phyloP scores from a whole-genome alignment of 2,113 vertebrate species.

The Eclectus roratus region DNA sequence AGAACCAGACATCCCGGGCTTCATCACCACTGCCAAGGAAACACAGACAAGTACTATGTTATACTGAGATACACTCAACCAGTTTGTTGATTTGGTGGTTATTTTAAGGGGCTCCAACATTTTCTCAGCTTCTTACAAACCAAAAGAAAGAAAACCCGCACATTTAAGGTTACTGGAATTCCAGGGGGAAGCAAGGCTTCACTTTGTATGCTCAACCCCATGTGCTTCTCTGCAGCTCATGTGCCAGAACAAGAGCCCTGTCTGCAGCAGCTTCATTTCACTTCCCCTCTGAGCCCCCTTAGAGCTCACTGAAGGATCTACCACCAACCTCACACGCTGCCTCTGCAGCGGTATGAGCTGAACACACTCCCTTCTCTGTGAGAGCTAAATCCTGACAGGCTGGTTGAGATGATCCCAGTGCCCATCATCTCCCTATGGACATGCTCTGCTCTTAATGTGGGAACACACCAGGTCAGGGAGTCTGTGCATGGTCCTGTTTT shows the following conservation, averaged over 20 bases:
- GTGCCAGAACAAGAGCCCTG: not conserved
- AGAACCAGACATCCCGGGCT: not conserved
- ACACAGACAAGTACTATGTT: accelerated
- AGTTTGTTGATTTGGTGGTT: not conserved
- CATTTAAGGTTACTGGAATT: not conserved
- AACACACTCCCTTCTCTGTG: not conserved
- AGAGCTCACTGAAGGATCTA: not conserved
- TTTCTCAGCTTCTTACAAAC: not conserved
- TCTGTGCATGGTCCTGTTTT: not conserved
- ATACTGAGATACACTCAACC: not conserved
- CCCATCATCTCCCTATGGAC: not conserved
- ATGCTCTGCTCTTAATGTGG: not conserved
- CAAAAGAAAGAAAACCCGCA: not conserved
- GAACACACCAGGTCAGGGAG: not conserved
- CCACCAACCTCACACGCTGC: accelerated
- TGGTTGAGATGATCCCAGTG: not conserved
- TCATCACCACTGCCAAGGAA: not conserved
- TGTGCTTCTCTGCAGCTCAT: not conserved
- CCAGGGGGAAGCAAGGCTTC: not conserved
- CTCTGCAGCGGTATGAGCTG: accelerated
- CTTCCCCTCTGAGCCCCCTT: not conserved
- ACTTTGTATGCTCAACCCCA: no score
- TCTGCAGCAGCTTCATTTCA: not conserved
- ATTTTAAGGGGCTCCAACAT: not conserved
- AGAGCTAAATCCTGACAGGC: not conserved